Conservation (phyloP, 2,888 invertebrate genomes). For the Cheilosia vernalis region DNA sequence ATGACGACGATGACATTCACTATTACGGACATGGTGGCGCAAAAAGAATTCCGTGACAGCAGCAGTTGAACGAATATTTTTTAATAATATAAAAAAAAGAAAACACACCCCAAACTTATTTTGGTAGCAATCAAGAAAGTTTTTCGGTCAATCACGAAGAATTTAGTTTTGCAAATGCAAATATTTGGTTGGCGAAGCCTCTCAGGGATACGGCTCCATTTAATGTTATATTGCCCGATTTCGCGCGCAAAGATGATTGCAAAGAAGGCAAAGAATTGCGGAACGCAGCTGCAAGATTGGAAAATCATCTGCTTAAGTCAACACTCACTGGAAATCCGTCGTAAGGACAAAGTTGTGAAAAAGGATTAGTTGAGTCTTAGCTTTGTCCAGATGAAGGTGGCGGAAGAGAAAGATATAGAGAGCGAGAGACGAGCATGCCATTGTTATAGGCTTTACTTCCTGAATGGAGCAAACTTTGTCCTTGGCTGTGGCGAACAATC, state of each 20-base stretch:
- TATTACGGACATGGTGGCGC: slow-evolving; percentile 12
- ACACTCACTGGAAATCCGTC: slow-evolving; percentile 60
- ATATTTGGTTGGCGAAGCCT: slow-evolving; percentile 43
- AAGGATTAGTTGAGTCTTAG: slow-evolving; percentile 66
- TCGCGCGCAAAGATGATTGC: slow-evolving; percentile 36
- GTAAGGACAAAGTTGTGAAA: slow-evolving; percentile 69
- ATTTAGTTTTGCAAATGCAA: slow-evolving; percentile 69
- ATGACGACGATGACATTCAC: slow-evolving; percentile 42
- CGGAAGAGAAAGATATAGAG: background rate
- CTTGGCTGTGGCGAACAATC: slow-evolving; percentile 46
- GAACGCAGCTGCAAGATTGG: slow-evolving; percentile 73
- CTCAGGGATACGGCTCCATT: background rate
- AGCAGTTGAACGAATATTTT: background rate
- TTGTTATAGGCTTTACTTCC: slow-evolving; percentile 69
- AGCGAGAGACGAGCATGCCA: slow-evolving; percentile 9
- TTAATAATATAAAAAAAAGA: background rate
- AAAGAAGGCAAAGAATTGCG: slow-evolving; percentile 53
- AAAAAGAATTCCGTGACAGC: background rate
- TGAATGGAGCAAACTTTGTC: slow-evolving; percentile 64
- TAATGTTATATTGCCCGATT: slow-evolving; percentile 12
- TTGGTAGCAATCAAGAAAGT: slow-evolving; percentile 72
- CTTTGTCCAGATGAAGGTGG: slow-evolving; percentile 33
- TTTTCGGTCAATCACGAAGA: slow-evolving; percentile 70
- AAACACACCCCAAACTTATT: slow-evolving; percentile 49
- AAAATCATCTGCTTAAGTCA: slow-evolving; percentile 73